Evolutionary conservation across 2,113 vertebrate genomes (phyloP), one percentile per base, ranked within the genome.

Genomic region (Xiphias gladius): DNA sequence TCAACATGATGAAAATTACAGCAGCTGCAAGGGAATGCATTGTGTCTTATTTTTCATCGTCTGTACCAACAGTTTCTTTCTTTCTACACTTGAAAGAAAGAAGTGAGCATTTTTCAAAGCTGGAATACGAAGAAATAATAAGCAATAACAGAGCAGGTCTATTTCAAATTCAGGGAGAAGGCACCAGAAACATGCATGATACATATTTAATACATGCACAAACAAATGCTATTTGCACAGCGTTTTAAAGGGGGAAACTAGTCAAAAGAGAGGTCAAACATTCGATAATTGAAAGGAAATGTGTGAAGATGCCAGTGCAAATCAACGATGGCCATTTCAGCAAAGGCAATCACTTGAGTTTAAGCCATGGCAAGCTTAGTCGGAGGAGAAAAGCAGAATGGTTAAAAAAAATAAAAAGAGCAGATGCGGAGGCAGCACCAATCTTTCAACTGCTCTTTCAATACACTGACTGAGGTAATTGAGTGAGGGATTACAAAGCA

Each of bases 401-500:
- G 50, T 55, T 46, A 64, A 69, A 71, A 74, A 55, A 67, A 41
- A 32, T 80, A 59, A 77, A 78, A 67, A 41, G 66, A 79, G 69
- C 63, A 82, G 89, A 87, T 79, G 74, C 20, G 16, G 46, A 57
- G 59, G 76, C 75, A 86, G 72, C 22, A 16, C n/a, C 66, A 43
- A 72, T 62, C 77, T 84, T 82, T 88, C 76, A 78, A 39, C 76
- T 68, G 74, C 58, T 80, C 66, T 63, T 85, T 88, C 73, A 84
- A 75, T 84, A 58, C 83, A 75, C 75, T 83, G 86, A 86, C 76
- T 73, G 88, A 79, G 68, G 84, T 87, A 86, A 91, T 88, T 86
- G 87, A 91, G 75, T 74, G 76, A 88, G 74, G 73, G 57, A 86
- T 91, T 86, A 85, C 87, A 91, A 88, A 88, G 84, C 84, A 66